A percentile compares a stretch with the other conserved stretches of the same genome.
Conservation (phyloP, 2,797 vertebrate species). For the Balearica regulorum region DNA sequence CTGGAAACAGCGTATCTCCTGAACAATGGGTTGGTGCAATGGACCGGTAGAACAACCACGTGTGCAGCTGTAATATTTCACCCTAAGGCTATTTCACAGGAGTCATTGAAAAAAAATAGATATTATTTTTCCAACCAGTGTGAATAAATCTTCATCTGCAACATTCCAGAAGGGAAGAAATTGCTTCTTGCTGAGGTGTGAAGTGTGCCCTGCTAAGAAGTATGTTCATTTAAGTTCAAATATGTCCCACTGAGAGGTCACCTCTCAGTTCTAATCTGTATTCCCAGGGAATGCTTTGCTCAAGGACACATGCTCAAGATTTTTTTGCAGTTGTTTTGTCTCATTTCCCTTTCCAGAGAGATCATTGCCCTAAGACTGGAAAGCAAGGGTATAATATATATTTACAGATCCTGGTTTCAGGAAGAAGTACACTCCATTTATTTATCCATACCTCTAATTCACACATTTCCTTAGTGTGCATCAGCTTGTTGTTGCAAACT, state of each 20-base stretch:
- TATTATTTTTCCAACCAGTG: background rate
- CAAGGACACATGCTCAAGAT: background rate
- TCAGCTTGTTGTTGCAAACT: background rate
- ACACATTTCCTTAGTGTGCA: background rate
- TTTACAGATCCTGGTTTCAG: background rate
- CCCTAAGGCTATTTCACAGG: background rate
- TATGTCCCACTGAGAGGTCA: background rate
- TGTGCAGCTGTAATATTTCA: background rate
- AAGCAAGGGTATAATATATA: background rate
- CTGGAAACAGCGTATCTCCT: background rate
- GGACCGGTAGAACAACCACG: background rate
- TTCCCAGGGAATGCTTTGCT: background rate
- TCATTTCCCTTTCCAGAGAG: background rate
- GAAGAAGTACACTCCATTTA: background rate
- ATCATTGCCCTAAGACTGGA: background rate
- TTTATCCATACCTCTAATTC: background rate
- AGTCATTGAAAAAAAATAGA: rapidly evolving
- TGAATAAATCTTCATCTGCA: background rate
- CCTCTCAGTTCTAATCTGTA: background rate
- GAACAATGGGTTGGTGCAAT: background rate
- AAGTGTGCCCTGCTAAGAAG: background rate
- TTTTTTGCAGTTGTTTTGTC: background rate
- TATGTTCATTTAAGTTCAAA: background rate
- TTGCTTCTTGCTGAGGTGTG: background rate
- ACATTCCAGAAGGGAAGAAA: background rate